phyloP scores from a whole-genome alignment of 1,140 invertebrate species.

The Trichoplusia ni region DNA sequence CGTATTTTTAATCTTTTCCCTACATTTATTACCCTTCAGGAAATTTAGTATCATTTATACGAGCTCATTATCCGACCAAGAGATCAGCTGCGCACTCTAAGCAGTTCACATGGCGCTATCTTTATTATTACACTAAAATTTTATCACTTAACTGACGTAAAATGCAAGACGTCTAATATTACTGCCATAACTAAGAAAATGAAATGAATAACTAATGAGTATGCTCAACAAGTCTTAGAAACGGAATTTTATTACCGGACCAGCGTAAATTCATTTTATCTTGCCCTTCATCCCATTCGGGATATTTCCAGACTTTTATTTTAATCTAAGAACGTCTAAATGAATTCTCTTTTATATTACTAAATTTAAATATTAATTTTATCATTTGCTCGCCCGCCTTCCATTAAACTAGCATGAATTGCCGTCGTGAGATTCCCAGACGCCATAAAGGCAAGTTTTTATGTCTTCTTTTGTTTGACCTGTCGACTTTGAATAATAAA shows the following conservation, averaged over 20 bases:
- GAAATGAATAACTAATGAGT: constrained; percentile 72
- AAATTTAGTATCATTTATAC: constrained; percentile 18
- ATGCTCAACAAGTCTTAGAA: constrained; percentile 59
- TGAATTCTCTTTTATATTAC: neutral
- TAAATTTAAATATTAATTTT: constrained; percentile 42
- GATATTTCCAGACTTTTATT: constrained; percentile 39
- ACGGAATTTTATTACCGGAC: constrained; percentile 54
- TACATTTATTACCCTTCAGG: constrained; percentile 2
- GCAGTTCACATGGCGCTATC: constrained; percentile 21
- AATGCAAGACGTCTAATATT: constrained; percentile 49
- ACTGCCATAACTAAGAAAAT: constrained; percentile 57
- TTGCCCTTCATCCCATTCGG: constrained; percentile 28
- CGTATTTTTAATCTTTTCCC: neutral
- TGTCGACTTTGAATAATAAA: constrained; percentile 22
- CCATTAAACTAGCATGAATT: constrained; percentile 16
- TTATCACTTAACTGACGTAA: constrained; percentile 46
- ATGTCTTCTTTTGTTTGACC: constrained; percentile 14
- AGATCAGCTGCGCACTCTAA: constrained; percentile 23
- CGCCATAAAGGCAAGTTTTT: constrained; percentile 10
- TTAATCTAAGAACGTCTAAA: constrained; percentile 31
- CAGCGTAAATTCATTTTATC: constrained; percentile 45
- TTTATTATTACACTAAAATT: constrained; percentile 50
- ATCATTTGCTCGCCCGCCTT: constrained; percentile 24
- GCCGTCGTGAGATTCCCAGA: constrained; percentile 4
- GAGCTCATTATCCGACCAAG: neutral